Evolutionary conservation across 1,140 invertebrate species (phyloP), one percentile per base, ranked within the genome.

Genomic region (Drosophila sp.): DNA sequence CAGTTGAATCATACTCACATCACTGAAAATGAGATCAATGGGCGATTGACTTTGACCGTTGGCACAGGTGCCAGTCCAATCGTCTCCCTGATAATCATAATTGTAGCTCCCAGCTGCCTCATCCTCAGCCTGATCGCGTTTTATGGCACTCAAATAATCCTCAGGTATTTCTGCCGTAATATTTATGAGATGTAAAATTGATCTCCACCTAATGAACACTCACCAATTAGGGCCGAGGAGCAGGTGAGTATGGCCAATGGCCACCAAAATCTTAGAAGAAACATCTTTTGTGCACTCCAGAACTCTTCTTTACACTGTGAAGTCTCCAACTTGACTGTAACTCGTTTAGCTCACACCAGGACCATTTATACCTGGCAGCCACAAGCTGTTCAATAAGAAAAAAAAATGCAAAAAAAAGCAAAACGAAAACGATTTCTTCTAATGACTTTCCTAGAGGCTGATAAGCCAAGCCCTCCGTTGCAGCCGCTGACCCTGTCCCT

Each of bases 11-110:
- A 6, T 4, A 86, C 76, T 76, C 30, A 77, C 79, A 33, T 67
- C 38, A 3, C 4, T 11, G 0, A 35, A 29, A 4, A 66, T 38
- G 1, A 84, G 40, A 23, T 71, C 60, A 30, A 89, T 80, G 17
- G 84, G 84, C 0, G 84, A 84, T 58, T 89, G 84, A 0, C 5
- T 30, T 0, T 10, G 1, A 0, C 84, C 84, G 29, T 10, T 58
- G 23, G 40, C 30, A 32, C 84, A 89, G 2, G 47, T 65, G n/a
- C 85, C 84, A 4, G 40, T 29, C 84, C 84, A 89, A 60, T 89
- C 84, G 38, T 60, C 60, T n/a, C 84, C 84, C 47, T 89, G 85
- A 1, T 84, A 10, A 57, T 89, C 84, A 40, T 90, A 89, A 74
- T 89, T 84, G 10, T 79, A 89, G 7, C 72, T 63, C 3, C 76